phyloP scores from a whole-genome alignment of 2,113 vertebrate genomes.

The Heterotis niloticus region DNA sequence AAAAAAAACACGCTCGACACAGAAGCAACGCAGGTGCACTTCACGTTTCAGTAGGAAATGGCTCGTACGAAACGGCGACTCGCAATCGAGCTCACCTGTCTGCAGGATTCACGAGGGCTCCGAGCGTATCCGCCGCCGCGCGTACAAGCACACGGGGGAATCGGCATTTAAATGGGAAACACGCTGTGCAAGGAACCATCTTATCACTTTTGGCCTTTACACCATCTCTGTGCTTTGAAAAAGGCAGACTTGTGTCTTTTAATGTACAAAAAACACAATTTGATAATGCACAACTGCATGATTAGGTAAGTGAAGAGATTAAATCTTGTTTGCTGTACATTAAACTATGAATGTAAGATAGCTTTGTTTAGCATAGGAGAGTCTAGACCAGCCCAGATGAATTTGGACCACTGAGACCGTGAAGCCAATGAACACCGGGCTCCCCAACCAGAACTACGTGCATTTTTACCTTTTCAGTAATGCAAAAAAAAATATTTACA shows the following conservation, averaged over 20 bases:
- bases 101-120: neutral
- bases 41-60: neutral
- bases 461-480: too few relatives aligned
- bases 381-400: too few relatives aligned
- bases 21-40: conserved; percentile 14
- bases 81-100: neutral
- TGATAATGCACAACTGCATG: neutral
- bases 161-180: neutral
- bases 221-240: neutral
- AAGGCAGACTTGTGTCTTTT: neutral
- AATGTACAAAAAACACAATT: neutral
- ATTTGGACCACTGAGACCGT: too few relatives aligned
- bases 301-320: neutral
- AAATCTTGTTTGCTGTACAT: too few relatives aligned
- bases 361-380: too few relatives aligned
- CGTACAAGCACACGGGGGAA: neutral
- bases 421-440: too few relatives aligned
- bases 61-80: conserved; percentile 5
- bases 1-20: neutral
- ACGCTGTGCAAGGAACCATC: neutral
- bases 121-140: too few relatives aligned
- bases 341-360: too few relatives aligned
- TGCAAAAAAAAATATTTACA: too few relatives aligned
- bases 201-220: neutral
- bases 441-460: too few relatives aligned